Evolutionary conservation across 2,888 invertebrate species (phyloP).

Genomic region (Spisula subtruncata): DNA sequence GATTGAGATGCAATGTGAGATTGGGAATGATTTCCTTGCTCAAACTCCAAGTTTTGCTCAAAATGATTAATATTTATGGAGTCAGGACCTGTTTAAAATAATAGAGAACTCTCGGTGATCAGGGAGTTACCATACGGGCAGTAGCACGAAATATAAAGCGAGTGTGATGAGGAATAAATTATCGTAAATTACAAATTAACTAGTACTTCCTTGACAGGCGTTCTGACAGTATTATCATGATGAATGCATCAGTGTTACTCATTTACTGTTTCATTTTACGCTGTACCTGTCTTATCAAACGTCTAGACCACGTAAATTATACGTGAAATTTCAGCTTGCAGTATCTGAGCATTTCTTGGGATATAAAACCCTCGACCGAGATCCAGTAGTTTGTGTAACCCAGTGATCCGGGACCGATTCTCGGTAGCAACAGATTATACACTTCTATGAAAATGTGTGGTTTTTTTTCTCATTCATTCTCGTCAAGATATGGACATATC

Average conservation of each 20-base stretch:
- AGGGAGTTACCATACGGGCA: neutral
- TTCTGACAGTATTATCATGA: slow-evolving; percentile 31
- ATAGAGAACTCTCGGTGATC: no score
- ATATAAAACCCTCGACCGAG: no score
- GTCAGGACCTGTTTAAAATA: no score
- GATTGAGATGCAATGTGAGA: no score
- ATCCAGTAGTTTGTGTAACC: no score
- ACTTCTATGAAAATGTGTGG: no score
- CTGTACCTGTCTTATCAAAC: neutral
- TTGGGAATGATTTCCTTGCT: no score
- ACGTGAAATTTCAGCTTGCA: neutral
- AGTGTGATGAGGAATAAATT: neutral
- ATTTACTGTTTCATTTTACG: slow-evolving; percentile 5
- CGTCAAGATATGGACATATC: neutral
- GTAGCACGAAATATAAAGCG: neutral
- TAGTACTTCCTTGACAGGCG: slow-evolving; percentile 32
- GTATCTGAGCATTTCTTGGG: neutral
- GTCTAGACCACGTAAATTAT: slow-evolving; percentile 23
- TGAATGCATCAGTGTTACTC: slow-evolving; percentile 21
- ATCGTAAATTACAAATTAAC: slow-evolving; percentile 26
- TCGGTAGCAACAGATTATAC: no score
- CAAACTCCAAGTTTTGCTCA: no score
- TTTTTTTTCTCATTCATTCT: no score
- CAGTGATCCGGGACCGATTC: no score
- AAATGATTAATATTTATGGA: no score